Base-by-base conservation (phyloP, 2,888 invertebrate genomes). In the Spodoptera picta region DNA sequence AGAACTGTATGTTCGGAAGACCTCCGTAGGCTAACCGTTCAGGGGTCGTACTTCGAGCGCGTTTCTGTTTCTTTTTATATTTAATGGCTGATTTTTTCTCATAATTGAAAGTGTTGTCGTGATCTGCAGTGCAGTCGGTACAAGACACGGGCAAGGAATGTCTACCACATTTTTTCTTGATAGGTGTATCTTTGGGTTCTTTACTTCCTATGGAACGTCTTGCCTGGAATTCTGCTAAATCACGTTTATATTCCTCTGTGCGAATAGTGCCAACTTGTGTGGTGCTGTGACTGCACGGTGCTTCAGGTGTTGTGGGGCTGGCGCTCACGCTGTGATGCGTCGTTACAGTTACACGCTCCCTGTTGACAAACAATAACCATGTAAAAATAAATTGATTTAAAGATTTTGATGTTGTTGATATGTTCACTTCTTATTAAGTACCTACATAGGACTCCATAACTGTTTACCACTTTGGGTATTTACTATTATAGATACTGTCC, bases 171-270 rank as follows among this genome's bases (percentile, higher is more conserved):
- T 90, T 91, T 70, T 91, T 91, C 77, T 90, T 93, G 4, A 83
- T 81, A 0, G 93, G 91, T 0, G 91, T 90, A 23, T 85, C 85
- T 49, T 81, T 85, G 0, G 83, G 74, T 19, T 92, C 91, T 47
- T 83, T 88, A 27, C 70, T 75, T n/a, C 87, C 88, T 0, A 80
- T 54, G 1, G 93, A 92, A 55, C 95, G 83, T 60, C 95, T 86
- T 10, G 95, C 94, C 83, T 94, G 92, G 76, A 95, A 95, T 72
- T 95, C 95, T 0, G 94, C 94, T 58, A 95, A 83, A 76, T 92
- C 95, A 31, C 92, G 85, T 77, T 93, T 93, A 84, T 95, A 95
- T 72, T 94, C 91, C 44, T 94, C 93, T 12, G 94, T 95, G 68
- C 94, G 91, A 54, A 94, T 92, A 42, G 94, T 93, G 51, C 90